Evolutionary conservation across 2,888 invertebrate genomes (phyloP), one percentile per base, ranked within the genome.

Genomic region (Acrocyrtus sp.): DNA sequence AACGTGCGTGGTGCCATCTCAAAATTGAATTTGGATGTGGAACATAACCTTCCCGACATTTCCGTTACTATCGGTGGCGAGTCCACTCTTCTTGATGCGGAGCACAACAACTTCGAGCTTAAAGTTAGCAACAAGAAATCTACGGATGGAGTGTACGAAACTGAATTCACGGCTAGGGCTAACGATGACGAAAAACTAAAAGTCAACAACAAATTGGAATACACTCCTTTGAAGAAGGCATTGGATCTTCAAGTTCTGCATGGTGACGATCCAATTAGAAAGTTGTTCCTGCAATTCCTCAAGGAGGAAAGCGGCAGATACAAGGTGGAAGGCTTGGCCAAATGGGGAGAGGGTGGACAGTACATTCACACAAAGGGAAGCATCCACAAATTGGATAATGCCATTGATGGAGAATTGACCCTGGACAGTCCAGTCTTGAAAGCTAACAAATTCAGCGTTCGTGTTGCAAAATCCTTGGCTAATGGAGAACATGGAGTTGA

Each of bases 261-360:
- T 34, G 69, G 66, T 8, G 75, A 70, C 2, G 66, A 73, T 27
- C 63, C 77, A 0, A 10, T 67, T 10, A 63, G 76, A n/a, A 69
- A 63, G 39, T n/a, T 80, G 3, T 51, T 60, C 10, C 53, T 79
- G 12, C 34, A 57, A 10, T 56, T 75, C n/a, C 51, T 66, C 19
- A 70, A 74, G 22, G 56, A 58, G 12, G 22, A 58, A 21, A 47
- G 29, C 1, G 74, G 68, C 29, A 76, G 68, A 39, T 80, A 58
- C 54, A 65, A 68, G 10, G 72, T 79, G 12, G 80, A 81, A 50
- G 74, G 72, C 27, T 48, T 72, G 6, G 51, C 68, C 6, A 69
- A 61, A 34, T 81, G 79, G 81, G 81, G 79, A 26, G 77, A 75
- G n/a, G 78, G 48, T 34, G 76, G 73, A n/a, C 77, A 80, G 15